A percentile compares a stretch with the other conserved stretches of the same genome.
Evolutionary conservation across 1,140 invertebrate genomes (phyloP).

Genomic region (Zaprionus nigranus): DNA sequence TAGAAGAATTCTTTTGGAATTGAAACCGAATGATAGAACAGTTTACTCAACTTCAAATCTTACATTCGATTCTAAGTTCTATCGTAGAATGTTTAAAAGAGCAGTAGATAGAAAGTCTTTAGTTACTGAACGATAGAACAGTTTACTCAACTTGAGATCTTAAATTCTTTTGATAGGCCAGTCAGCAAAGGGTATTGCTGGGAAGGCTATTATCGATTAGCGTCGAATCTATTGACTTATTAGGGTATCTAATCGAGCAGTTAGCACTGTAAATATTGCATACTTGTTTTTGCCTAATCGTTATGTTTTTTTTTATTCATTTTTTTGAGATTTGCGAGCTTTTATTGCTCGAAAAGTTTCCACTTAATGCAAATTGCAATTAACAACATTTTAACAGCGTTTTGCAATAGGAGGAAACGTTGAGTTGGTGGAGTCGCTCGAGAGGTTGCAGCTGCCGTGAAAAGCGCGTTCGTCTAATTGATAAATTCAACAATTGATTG

Average conservation of each 20-base stretch:
- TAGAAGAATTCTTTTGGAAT: no score
- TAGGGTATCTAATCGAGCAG: conserved; percentile 37
- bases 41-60: no score
- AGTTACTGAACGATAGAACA: no score
- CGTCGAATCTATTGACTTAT: neutral
- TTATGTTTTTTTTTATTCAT: neutral
- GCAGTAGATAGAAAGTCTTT: no score
- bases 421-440: neutral
- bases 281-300: conserved; percentile 8
- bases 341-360: conserved; percentile 50
- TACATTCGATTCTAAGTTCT: no score
- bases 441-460: conserved; percentile 29
- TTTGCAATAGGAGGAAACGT: conserved; percentile 55
- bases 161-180: no score
- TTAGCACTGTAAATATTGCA: neutral
- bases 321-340: conserved; percentile 11
- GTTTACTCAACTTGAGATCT: no score
- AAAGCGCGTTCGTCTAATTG: conserved; percentile 62
- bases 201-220: neutral
- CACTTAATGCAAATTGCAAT: conserved; percentile 63
- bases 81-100: no score
- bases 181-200: neutral
- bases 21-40: no score
- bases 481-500: conserved; percentile 52
- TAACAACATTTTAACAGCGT: conserved; percentile 56